These are phyloP conservation scores for Isichthys henryi DNA, from an alignment of 2,113 vertebrate genomes.

Conservation along the genomic window DNA sequence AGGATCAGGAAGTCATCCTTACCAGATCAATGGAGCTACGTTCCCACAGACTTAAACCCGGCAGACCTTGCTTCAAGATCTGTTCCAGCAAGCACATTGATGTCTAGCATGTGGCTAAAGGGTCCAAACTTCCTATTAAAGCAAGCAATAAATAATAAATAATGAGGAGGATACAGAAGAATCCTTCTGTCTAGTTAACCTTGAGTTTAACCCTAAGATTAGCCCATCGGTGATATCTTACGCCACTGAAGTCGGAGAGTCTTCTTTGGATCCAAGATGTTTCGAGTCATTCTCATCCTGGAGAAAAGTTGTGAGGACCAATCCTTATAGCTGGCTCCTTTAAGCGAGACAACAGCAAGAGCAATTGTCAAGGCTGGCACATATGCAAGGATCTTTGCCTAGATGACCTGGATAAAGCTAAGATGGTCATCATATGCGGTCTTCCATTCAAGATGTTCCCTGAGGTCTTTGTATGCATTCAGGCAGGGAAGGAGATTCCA, in stretches of 20 bases:
- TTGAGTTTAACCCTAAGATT: background rate
- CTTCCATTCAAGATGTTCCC: background rate
- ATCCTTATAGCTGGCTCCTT: background rate
- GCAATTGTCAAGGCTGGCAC: background rate
- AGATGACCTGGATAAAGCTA: background rate
- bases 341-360: background rate
- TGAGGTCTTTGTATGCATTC: background rate
- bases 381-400: background rate
- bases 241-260: background rate
- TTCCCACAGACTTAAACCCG: background rate
- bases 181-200: background rate
- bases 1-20: background rate
- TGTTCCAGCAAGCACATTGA: background rate
- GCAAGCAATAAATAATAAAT: too few species aligned
- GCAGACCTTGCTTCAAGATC: background rate
- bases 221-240: background rate
- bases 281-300: background rate
- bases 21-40: background rate
- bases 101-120: background rate
- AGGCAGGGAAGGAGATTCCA: background rate
- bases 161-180: background rate
- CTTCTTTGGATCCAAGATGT: background rate
- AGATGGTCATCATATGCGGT: background rate
- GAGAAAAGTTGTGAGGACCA: background rate
- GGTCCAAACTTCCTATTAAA: background rate